phyloP scores from a whole-genome alignment of 2,113 vertebrate genomes.

The Carollia perspicillata region DNA sequence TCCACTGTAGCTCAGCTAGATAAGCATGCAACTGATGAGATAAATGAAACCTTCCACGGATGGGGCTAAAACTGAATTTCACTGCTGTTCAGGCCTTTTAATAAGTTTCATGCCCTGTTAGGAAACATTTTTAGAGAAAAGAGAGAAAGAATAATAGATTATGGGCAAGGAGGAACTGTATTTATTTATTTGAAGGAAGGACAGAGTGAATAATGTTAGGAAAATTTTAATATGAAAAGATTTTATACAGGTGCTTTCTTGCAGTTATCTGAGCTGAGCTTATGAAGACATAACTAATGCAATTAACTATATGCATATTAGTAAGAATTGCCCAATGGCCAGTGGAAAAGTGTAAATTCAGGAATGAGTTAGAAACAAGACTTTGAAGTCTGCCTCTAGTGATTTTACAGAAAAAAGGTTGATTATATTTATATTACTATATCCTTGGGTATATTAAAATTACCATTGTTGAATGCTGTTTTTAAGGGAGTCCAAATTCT shows the following conservation, averaged over 20 bases:
- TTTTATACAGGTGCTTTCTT: neutral
- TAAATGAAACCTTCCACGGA: neutral
- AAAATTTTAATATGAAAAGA: neutral
- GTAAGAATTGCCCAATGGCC: neutral
- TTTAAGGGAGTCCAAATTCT: conserved; percentile 12
- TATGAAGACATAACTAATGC: neutral
- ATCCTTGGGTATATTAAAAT: neutral
- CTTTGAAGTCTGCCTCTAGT: neutral
- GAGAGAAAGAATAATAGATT: neutral
- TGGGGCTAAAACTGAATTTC: neutral
- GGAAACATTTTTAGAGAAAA: neutral
- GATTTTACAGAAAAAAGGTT: neutral
- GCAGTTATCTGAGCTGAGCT: neutral
- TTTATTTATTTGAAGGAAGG: neutral
- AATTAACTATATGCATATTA: neutral
- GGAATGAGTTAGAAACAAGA: neutral
- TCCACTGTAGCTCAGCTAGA: neutral
- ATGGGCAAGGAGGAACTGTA: neutral
- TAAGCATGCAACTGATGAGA: neutral
- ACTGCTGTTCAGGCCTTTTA: neutral
- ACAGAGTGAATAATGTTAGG: neutral
- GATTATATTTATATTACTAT: neutral
- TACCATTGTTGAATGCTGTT: neutral
- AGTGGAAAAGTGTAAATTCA: neutral
- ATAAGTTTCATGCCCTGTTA: neutral